phyloP scores from a whole-genome alignment of 2,797 vertebrate species.

The Myiotriccus ornatus region DNA sequence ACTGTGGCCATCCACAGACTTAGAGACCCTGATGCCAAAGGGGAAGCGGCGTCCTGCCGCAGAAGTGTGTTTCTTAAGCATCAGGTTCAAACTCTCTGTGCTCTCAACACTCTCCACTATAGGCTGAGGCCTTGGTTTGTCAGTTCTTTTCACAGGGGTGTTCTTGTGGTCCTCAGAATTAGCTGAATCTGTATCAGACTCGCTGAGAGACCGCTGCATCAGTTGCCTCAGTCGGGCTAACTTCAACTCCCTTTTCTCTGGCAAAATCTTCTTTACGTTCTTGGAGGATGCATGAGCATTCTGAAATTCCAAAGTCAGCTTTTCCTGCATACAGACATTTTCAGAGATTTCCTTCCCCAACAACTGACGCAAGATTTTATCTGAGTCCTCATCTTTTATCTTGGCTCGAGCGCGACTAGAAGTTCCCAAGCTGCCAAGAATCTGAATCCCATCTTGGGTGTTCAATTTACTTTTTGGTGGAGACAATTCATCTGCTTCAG shows the following conservation, averaged over 20 bases:
- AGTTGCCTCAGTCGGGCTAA: slow-evolving; percentile 89
- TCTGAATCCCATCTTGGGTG: slow-evolving; percentile 74
- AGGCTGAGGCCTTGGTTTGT: slow-evolving; percentile 87
- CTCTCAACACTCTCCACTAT: slow-evolving; percentile 84
- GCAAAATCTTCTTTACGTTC: slow-evolving; percentile 74
- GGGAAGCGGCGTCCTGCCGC: slow-evolving; percentile 82
- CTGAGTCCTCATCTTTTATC: slow-evolving; percentile 86
- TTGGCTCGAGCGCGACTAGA: slow-evolving; percentile 79
- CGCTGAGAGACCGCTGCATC: slow-evolving; percentile 92
- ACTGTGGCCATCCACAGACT: slow-evolving; percentile 85
- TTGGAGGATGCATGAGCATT: slow-evolving; percentile 72
- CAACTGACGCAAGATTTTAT: slow-evolving; percentile 87
- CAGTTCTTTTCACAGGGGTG: slow-evolving; percentile 71
- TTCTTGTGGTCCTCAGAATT: slow-evolving; percentile 87
- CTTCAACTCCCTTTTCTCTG: slow-evolving; percentile 89
- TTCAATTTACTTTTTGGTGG: slow-evolving; percentile 74
- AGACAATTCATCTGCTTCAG: slow-evolving; percentile 72
- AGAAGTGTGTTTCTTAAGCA: slow-evolving; percentile 85
- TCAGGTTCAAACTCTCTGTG: slow-evolving; percentile 78
- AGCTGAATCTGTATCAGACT: slow-evolving; percentile 89
- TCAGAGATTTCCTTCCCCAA: slow-evolving; percentile 89
- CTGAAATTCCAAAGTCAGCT: slow-evolving; percentile 83
- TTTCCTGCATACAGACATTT: slow-evolving; percentile 82
- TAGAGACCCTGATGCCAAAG: slow-evolving; percentile 83
- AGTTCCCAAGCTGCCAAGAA: slow-evolving; percentile 71